phyloP scores from a whole-genome alignment of 1,140 invertebrate species.

The Zaprionus tsacasi region DNA sequence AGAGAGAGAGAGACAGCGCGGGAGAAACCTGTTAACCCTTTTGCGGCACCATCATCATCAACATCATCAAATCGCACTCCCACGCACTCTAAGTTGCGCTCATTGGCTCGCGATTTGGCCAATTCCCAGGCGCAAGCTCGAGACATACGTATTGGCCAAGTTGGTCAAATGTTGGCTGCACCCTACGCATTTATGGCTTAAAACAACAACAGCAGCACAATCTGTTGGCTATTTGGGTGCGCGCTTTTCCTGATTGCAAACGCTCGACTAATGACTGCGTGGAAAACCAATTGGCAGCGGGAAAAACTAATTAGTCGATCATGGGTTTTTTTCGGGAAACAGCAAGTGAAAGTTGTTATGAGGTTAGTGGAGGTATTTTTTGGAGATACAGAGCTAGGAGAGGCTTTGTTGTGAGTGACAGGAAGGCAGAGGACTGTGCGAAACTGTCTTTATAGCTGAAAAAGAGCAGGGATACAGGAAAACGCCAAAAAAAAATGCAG shows the following conservation, averaged over 20 bases:
- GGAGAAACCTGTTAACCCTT: conserved; percentile 44
- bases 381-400: not conserved
- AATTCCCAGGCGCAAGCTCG: conserved; percentile 33
- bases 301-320: conserved; percentile 41
- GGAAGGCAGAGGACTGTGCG: not conserved
- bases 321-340: conserved; percentile 5
- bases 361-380: not conserved
- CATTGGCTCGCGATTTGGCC: conserved; percentile 42
- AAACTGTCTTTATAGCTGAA: not conserved
- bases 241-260: conserved; percentile 1
- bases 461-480: not conserved
- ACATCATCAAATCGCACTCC: conserved; percentile 30
- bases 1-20: not conserved
- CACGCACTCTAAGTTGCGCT: conserved; percentile 16
- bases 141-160: conserved; percentile 9
- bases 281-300: conserved; percentile 24
- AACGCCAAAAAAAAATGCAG: not conserved
- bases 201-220: conserved; percentile 14
- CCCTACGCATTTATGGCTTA: conserved; percentile 43
- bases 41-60: conserved; percentile 26
- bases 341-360: conserved; percentile 30
- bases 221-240: conserved; percentile 9
- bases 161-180: conserved; percentile 17
- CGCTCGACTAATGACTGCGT: conserved; percentile 33
- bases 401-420: not conserved